These are phyloP conservation scores for Bagarius yarrelli DNA, from an alignment of 2,113 vertebrate species.

Conservation along the genomic window DNA sequence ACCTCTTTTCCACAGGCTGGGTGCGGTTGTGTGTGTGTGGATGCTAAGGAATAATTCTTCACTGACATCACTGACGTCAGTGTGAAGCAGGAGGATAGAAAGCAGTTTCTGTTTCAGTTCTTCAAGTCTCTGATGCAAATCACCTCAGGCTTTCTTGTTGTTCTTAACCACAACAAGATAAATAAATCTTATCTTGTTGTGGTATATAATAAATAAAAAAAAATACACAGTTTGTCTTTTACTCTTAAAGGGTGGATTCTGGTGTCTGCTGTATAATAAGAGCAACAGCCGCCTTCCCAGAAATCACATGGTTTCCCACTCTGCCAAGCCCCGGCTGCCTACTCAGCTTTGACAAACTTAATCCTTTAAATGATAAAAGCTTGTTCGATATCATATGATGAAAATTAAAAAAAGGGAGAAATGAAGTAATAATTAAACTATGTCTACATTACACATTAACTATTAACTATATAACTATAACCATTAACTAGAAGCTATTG, in stretches of 20 bases:
- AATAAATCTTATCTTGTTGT: not conserved
- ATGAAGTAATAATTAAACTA: no score
- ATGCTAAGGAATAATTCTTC: not conserved
- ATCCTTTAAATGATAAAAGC: no score
- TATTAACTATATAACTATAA: no score
- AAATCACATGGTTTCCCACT: slow-evolving; percentile 1
- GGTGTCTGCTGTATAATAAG: not conserved
- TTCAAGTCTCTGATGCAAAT: not conserved
- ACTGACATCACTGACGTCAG: not conserved
- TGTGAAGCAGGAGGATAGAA: not conserved
- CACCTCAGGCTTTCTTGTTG: not conserved
- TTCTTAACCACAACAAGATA: no score
- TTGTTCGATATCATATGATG: no score
- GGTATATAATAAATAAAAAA: no score
- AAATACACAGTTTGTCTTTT: not conserved
- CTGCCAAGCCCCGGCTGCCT: not conserved
- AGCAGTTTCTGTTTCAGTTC: not conserved
- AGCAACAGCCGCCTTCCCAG: not conserved
- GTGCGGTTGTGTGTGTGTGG: not conserved
- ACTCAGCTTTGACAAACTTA: not conserved
- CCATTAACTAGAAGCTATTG: no score
- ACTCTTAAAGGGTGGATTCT: not conserved
- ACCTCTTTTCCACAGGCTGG: not conserved
- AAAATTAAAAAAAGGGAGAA: no score
- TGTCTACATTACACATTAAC: no score